Base-by-base conservation (phyloP, 2,888 invertebrate species). In the Antheraea assamensis region DNA sequence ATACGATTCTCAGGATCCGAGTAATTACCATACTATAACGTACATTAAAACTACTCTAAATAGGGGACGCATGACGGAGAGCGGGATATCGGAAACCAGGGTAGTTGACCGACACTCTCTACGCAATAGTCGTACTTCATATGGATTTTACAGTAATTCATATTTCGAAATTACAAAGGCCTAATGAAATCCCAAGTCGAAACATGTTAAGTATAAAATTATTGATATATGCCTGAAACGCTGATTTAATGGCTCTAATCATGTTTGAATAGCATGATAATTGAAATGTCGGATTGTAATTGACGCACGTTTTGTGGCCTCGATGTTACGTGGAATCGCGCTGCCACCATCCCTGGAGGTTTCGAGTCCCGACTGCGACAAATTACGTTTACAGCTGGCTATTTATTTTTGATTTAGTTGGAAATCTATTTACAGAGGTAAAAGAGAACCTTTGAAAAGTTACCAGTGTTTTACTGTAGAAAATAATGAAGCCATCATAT, bases 261-360 rank as follows among this genome's bases (percentile, higher is more conserved):
- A 24, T 61, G 27, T 61, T 24, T 61, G 80, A 83, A 82, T 82
- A 80, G 78, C 75, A 73, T 27, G 68, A 75, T 82, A 79, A 83
- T 81, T 79, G 76, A 75, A 75, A 74, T 77, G 74, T 73, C 64
- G 66, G 35, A 61, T 71, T 35, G 78, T 77, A 81, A 79, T 78
- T 75, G 75, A 71, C 61, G 73, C 52, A 52, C 58, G 72, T 72
- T 72, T n/a, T n/a, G 61, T 61, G 61, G 27, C 61, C 61, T n/a
- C 61, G n/a, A 17, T 5, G 21, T 15, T 21, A 21, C 52, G 52
- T 5, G 42, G 42, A 42, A 13, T 42, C 52, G 15, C 21, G 19
- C 61, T 15, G 61, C n/a, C n/a, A 8, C 61, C 27, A 27, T 61
- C 61, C 27, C 61, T 27, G 2, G 24, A 27, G 61, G 24, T 24